phyloP scores from a whole-genome alignment of 30 jellyfish, hydroid and myxozoan species.

The Catostylus mosaicus region DNA sequence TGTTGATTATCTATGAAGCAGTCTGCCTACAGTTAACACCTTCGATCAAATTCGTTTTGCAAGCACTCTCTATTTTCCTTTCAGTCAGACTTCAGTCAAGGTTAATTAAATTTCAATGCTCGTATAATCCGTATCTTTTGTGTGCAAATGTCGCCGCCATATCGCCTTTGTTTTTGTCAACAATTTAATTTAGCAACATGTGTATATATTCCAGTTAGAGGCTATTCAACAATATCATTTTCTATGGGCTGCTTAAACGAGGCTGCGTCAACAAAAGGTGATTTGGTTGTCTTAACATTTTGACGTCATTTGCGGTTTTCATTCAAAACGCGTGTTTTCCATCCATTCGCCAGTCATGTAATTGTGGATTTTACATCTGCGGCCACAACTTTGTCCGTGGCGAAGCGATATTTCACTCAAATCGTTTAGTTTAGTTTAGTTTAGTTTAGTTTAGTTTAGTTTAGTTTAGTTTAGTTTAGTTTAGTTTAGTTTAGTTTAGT shows the following conservation, averaged over 20 bases:
- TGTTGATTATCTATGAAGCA: too few species aligned
- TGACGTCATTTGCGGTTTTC: not conserved
- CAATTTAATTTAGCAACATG: conserved; percentile 19
- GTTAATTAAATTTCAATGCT: conserved; percentile 12
- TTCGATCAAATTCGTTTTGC: not conserved
- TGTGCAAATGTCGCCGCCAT: conserved; percentile 15
- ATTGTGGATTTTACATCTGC: too few species aligned
- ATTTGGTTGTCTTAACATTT: not conserved
- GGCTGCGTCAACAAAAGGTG: not conserved
- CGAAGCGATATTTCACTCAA: too few species aligned
- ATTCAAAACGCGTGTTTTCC: not conserved
- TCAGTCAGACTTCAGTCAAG: conserved; percentile 1
- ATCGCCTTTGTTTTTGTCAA: conserved; percentile 12
- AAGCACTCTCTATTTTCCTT: not conserved
- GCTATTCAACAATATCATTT: not conserved
- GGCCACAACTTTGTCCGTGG: too few species aligned
- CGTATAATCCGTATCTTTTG: not conserved
- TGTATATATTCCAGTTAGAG: not conserved
- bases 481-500: too few species aligned
- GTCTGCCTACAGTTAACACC: not conserved
- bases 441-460: too few species aligned
- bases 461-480: too few species aligned
- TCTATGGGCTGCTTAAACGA: not conserved
- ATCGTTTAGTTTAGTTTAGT: too few species aligned
- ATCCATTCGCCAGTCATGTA: too few species aligned